Evolutionary conservation across 1,140 invertebrate genomes (phyloP), one percentile per base, ranked within the genome.

Genomic region (Cydia fagiglandana): DNA sequence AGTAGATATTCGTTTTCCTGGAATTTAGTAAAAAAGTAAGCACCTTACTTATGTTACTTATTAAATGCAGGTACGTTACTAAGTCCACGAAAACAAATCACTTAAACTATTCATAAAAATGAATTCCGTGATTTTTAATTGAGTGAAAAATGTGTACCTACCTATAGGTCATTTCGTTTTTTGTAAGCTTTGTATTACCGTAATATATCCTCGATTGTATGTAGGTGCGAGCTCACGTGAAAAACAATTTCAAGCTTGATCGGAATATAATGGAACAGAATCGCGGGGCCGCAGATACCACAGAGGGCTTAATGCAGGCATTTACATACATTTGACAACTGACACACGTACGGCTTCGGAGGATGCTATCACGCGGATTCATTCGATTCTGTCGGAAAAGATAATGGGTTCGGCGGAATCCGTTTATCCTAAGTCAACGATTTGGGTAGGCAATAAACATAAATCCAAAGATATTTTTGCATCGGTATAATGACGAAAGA

Each of bases 221-320:
- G 66, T 41, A 61, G 5, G 66, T 70, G 66, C 34, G 66, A 70
- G 66, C 66, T 70, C n/a, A 70, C 66, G 34, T 70, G 66, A 45
- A 70, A 70, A 70, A 70, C 66, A 70, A 70, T 70, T 70, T 70
- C 66, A 70, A 38, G 66, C 66, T 70, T 70, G 66, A 70, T 70
- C 66, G 66, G 66, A 17, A 45, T 70, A 70, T 70, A 70, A 70
- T 70, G 66, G 66, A 70, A 70, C 10, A 15, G 38, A 41, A 38
- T 38, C 28, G 64, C 24, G 64, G 30, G 66, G 66, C 66, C 34
- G n/a, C 66, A 70, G 66, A 41, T 70, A 70, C 28, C 7, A 20
- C 12, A 5, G 30, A n/a, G 15, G 28, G 38, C n/a, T 38, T 70
- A 38, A 70, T 70, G 66, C 66, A 17, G n/a, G 66, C 38, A 70